Evolutionary conservation across 2,113 vertebrate genomes (phyloP), one percentile per base, ranked within the genome.

Genomic region (Serinus canaria): DNA sequence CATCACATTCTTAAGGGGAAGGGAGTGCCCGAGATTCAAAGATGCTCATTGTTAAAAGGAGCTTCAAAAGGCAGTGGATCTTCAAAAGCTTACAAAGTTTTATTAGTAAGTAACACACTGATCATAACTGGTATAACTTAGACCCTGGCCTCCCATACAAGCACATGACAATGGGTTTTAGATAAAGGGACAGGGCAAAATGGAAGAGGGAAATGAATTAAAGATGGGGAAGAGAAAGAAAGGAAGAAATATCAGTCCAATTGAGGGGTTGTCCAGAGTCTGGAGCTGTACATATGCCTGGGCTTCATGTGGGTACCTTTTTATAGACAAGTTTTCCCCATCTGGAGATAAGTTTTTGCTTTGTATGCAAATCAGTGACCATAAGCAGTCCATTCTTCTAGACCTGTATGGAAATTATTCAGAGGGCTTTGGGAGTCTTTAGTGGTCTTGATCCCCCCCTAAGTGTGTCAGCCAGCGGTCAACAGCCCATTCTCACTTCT

Each of bases 1-100:
- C 15, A 13, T 33, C 0, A 0, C 19, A 30, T 7, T 5, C 27
- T 50, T 28, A 28, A 44, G 7, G 12, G 5, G 27, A 73, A 33
- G 27, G 4, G 33, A 44, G 13, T 1, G 2, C 15, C 37, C 44
- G 59, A 66, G 33, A 59, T 39, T 39, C 44, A 52, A 33, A 59
- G 47, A 43, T 15, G 14, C 10, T 52, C 2, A 0, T n/a, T 66
- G 27, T 23, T 35, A 67, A 46, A 82, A 74, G 46, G 9, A 39
- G 10, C 1, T 2, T 30, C 15, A 74, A 50, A 73, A 19, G 5
- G 50, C 67, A 81, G 44, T 35, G 7, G 31, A 18, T 39, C 33
- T 33, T 5, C 18, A 59, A 59, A 74, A 67, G 4, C 8, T 59
- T 24, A 30, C 6, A 3, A 52, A 28, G 22, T 58, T 74, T 64